Conservation (phyloP, 2,113 vertebrate species). For the Anoplopoma fimbria region DNA sequence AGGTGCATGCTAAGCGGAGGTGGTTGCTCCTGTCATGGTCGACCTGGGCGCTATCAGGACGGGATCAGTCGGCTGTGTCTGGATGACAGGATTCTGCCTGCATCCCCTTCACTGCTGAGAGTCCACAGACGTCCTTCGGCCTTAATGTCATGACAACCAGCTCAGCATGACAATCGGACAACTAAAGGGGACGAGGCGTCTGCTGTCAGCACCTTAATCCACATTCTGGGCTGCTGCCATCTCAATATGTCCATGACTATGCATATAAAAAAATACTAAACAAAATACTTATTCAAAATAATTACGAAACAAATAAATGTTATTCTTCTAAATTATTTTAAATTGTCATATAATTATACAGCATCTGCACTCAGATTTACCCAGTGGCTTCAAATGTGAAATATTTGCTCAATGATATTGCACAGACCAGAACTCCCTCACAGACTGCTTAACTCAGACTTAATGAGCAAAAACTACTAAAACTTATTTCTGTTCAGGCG, state of each 20-base stretch:
- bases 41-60: slow-evolving; percentile 53
- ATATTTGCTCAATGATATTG: slow-evolving; percentile 21
- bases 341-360: background rate
- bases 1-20: slow-evolving; percentile 49
- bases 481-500: slow-evolving; percentile 21
- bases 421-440: background rate
- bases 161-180: slow-evolving; percentile 59
- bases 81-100: slow-evolving; percentile 49
- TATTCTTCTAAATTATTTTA: background rate
- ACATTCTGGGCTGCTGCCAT: slow-evolving; percentile 23
- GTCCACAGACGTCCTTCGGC: slow-evolving; percentile 44
- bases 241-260: slow-evolving; percentile 33
- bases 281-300: no score
- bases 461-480: slow-evolving; percentile 9
- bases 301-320: no score
- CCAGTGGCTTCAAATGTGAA: background rate
- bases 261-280: background rate
- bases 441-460: slow-evolving; percentile 10
- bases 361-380: background rate
- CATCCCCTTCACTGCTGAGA: slow-evolving; percentile 32
- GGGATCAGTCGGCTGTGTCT: slow-evolving; percentile 64
- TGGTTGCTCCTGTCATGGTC: slow-evolving; percentile 59
- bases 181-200: slow-evolving; percentile 29
- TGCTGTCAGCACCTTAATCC: slow-evolving; percentile 44
- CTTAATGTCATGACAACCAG: slow-evolving; percentile 45